Base-by-base conservation (phyloP, 2,797 vertebrate genomes). In the Sternotherus odoratus region DNA sequence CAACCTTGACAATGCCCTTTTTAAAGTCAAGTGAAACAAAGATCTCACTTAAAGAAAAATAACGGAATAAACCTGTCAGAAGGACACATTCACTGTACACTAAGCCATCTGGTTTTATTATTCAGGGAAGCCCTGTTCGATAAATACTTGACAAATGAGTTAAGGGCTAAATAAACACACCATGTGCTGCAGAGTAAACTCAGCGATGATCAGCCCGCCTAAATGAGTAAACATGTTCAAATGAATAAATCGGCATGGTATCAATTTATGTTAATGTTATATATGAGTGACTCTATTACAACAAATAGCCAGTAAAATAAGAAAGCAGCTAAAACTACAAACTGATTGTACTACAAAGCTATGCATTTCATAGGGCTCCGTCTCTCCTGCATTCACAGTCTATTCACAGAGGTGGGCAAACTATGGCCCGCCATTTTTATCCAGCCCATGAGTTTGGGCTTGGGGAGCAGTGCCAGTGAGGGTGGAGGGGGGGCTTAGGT, bases 131-230 rank as follows among this genome's bases (percentile, higher is more conserved):
- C 56, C 89, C 83, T 87, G 82, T 94, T 87, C 92, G 94, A 88
- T 96, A 96, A 96, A 94, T 87, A 96, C 60, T 83, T 92, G 92
- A 93, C 94, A 96, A 95, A 96, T 93, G 91, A 93, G 80, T 94
- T 92, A 95, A 93, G 86, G 78, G 88, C 77, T 88, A 95, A 95
- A 96, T 95, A 95, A 96, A 95, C 86, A 90, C 66, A 83, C 66
- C 77, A 82, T 83, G 75, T 95, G 88, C 81, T 50, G 13, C 23
- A 77, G 57, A 92, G 74, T 77, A 83, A 95, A 60, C 82, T 85
- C 80, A 93, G 60, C n/a, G 50, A 43, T 56, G 43, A 82, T 4
- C 69, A 36, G 36, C 77, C 83, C 78, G 83, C 91, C 85, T 94
- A 93, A 96, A 95, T 60, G 84, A 94, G 54, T 77, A 88, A 96